Evolutionary conservation across 2,888 invertebrate species (phyloP).

Genomic region (Bedellia somnulentella): DNA sequence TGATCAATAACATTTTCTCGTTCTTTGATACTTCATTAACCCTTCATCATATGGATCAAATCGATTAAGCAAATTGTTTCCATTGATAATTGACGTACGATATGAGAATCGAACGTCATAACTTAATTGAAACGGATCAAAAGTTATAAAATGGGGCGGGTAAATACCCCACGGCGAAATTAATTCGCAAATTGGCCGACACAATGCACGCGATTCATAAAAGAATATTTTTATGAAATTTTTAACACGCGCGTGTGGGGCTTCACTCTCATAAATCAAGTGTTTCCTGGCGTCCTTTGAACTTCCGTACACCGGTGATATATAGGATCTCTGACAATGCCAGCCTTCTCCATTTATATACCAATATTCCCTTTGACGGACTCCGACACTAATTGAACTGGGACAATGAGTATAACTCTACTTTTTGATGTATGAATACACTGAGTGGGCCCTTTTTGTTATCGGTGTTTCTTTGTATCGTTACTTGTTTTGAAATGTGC

Average conservation of each 20-base stretch:
- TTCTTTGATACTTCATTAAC: no score
- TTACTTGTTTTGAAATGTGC: no score
- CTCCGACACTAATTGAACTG: constrained; percentile 34
- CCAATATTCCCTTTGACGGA: constrained; percentile 39
- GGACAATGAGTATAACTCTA: constrained; percentile 15
- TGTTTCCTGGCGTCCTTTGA: constrained; percentile 49
- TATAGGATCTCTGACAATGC: constrained; percentile 45
- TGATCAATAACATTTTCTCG: no score
- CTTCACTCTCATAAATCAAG: constrained; percentile 46
- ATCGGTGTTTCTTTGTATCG: no score
- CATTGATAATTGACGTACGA: no score
- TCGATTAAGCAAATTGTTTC: no score
- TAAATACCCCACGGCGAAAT: constrained; percentile 8
- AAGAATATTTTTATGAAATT: constrained; percentile 49
- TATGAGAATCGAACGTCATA: no score
- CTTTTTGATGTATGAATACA: constrained; percentile 2
- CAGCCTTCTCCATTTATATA: constrained; percentile 27
- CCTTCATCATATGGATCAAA: no score
- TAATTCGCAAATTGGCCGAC: constrained; percentile 17
- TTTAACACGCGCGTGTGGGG: constrained; percentile 43
- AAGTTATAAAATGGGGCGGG: not conserved
- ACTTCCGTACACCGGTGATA: constrained; percentile 43
- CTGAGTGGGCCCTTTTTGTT: not conserved
- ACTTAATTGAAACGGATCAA: not conserved
- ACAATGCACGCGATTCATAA: constrained; percentile 30